phyloP scores from a whole-genome alignment of 1,140 invertebrate genomes.

The Phenacoccus solenopsis region DNA sequence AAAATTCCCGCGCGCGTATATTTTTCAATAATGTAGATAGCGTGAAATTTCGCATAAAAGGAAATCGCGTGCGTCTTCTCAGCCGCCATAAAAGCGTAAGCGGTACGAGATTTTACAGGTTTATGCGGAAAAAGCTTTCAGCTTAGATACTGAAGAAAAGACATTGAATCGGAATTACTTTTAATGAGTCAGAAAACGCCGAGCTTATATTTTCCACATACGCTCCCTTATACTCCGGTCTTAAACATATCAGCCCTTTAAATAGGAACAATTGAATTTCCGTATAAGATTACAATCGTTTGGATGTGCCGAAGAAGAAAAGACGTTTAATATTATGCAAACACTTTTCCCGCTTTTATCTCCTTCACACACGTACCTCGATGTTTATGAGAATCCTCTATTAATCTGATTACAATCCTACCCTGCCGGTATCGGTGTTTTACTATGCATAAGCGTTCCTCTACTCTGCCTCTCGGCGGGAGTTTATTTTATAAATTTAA shows the following conservation, averaged over 20 bases:
- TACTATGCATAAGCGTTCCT: no score
- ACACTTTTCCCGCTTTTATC: not conserved
- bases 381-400: slow-evolving; percentile 12
- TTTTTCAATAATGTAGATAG: no score
- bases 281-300: slow-evolving; percentile 4
- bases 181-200: slow-evolving; percentile 10
- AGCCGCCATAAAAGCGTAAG: not conserved
- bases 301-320: not conserved
- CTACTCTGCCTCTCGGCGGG: no score
- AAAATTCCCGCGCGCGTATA: no score
- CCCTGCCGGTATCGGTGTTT: no score
- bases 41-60: no score
- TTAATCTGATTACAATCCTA: slow-evolving; percentile 16
- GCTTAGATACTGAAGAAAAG: not conserved
- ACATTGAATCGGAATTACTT: slow-evolving; percentile 16
- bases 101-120: not conserved
- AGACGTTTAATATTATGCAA: slow-evolving; percentile 12
- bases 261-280: slow-evolving; percentile 7
- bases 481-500: no score
- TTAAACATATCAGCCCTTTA: slow-evolving; percentile 6
- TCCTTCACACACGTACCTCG: not conserved
- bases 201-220: slow-evolving; percentile 8
- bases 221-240: not conserved
- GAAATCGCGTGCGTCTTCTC: not conserved
- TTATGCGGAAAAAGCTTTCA: not conserved